A percentile compares a stretch with the other conserved stretches of the same genome.
Conservation (phyloP, 2,113 vertebrate species). For the Oryzias celebensis region DNA sequence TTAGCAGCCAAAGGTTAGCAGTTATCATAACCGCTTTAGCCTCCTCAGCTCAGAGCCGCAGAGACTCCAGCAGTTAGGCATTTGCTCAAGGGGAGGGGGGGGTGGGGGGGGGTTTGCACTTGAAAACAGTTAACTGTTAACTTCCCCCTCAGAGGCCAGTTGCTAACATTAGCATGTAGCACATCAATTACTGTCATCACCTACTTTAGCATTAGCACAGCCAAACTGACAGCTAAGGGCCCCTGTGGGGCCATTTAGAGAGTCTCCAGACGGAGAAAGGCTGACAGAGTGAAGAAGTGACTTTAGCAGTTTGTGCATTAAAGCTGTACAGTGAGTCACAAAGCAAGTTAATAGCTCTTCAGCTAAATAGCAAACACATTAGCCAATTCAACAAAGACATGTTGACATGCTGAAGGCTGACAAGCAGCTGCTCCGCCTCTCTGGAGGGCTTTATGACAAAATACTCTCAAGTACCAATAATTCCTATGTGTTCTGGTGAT, state of each 20-base stretch:
- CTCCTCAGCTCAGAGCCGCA: conserved; percentile 29
- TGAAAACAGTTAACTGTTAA: conserved; percentile 64
- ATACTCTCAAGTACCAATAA: conserved; percentile 1
- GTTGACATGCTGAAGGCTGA: conserved; percentile 49
- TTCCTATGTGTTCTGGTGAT: conserved; percentile 1
- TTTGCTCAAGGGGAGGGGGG: conserved; percentile 47
- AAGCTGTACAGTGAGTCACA: conserved; percentile 46
- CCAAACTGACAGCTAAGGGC: conserved; percentile 53
- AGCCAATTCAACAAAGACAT: conserved; percentile 38
- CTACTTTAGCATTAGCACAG: conserved; percentile 49
- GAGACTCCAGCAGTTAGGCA: conserved; percentile 44
- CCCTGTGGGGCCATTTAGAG: conserved; percentile 59
- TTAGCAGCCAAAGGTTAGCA: background rate
- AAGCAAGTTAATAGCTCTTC: conserved; percentile 53
- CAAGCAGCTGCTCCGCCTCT: conserved; percentile 34
- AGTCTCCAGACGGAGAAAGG: conserved; percentile 46
- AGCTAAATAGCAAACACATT: conserved; percentile 61
- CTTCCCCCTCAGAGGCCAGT: conserved; percentile 60
- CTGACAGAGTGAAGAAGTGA: conserved; percentile 54
- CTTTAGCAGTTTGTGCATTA: conserved; percentile 47
- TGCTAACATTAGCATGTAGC: conserved; percentile 64
- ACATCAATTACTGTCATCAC: conserved; percentile 62
- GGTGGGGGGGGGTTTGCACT: too few relatives aligned
- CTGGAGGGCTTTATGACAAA: conserved; percentile 19
- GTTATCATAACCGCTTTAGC: background rate